A percentile compares a stretch with the other conserved stretches of the same genome.
Evolutionary conservation across 1,140 invertebrate species (phyloP).

Genomic region (Caerostris darwini): DNA sequence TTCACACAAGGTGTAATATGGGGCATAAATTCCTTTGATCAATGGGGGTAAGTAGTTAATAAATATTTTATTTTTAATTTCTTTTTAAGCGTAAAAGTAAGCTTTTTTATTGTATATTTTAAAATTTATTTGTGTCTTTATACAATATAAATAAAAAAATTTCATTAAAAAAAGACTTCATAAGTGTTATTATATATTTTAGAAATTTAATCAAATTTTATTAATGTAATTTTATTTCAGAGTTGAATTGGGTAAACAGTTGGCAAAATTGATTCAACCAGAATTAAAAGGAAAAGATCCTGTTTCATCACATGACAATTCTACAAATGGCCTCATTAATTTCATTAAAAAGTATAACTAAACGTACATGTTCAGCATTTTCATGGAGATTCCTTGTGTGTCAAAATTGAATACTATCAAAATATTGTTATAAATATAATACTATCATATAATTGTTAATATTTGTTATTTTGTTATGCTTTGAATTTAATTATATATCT

Average conservation of each 20-base stretch:
- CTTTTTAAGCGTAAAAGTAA: too few species aligned
- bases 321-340: conserved; percentile 97
- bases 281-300: conserved; percentile 89
- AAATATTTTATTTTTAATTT: background rate
- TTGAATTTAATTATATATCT: background rate
- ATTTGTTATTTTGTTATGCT: background rate
- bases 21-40: conserved; percentile 99
- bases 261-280: conserved; percentile 98
- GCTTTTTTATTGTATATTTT: too few species aligned
- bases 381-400: background rate
- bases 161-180: too few species aligned
- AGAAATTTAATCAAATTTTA: background rate
- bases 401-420: background rate
- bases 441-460: background rate
- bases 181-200: too few species aligned
- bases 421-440: background rate
- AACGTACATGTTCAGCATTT: background rate
- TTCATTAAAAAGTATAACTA: conserved; percentile 88
- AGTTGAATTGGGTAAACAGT: conserved; percentile 98
- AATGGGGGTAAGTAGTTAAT: conserved; percentile 92
- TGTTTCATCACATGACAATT: conserved; percentile 89
- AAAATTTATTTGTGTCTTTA: too few species aligned
- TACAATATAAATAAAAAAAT: too few species aligned
- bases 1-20: conserved; percentile 99
- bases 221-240: conserved; percentile 82